phyloP scores from a whole-genome alignment of 2,113 vertebrate genomes.

The Pica pica region DNA sequence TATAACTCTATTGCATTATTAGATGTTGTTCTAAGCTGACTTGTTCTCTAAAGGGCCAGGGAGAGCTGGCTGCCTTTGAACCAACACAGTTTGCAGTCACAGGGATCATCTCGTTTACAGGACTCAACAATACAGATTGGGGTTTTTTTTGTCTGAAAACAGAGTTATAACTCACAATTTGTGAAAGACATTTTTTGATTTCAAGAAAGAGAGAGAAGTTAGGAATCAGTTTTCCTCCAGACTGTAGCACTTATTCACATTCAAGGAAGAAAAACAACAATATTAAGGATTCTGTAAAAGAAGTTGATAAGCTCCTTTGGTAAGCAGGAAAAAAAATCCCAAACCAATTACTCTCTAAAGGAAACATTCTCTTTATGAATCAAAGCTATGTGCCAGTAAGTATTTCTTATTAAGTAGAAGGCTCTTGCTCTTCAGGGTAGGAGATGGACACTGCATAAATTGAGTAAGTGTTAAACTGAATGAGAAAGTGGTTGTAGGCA shows the following conservation, averaged over 20 bases:
- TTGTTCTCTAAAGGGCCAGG: neutral
- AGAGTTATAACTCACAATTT: neutral
- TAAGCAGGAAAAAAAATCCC: neutral
- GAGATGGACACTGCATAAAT: neutral
- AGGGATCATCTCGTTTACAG: neutral
- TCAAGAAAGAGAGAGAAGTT: neutral
- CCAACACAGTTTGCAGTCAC: neutral
- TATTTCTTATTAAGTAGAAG: neutral
- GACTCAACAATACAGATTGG: neutral
- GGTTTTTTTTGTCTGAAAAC: neutral
- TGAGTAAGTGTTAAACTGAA: neutral
- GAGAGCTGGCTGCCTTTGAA: neutral
- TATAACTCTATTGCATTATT: neutral
- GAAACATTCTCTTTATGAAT: constrained; percentile 15
- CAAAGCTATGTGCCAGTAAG: neutral
- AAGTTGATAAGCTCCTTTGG: constrained; percentile 1
- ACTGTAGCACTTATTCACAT: neutral
- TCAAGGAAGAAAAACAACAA: neutral
- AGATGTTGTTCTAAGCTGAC: neutral
- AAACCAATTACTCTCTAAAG: constrained; percentile 1
- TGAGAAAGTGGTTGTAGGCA: neutral
- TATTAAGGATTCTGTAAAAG: constrained; percentile 18
- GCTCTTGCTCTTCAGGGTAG: neutral
- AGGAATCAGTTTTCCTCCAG: neutral
- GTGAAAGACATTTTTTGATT: neutral